Base-by-base conservation (phyloP, 2,113 vertebrate species). In the Lathamus discolor region DNA sequence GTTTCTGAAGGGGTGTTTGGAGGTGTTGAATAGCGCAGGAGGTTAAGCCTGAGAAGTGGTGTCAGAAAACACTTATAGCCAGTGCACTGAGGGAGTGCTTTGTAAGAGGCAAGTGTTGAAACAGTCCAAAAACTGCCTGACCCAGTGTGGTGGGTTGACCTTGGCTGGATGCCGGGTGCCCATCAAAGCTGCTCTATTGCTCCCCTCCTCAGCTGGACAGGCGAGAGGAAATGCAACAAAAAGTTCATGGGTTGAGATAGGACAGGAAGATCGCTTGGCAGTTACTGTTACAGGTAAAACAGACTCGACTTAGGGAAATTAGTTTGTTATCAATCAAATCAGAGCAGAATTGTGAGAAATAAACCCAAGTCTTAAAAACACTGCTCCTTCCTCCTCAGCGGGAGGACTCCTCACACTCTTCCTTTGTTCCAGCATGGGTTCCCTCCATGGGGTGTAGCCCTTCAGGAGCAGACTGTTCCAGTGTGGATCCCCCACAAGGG, bases 231-330 rank as follows among this genome's bases (percentile, higher is more conserved):
- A 73, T 9, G 11, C 1, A 49, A 17, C 5, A 4, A 12, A 73
- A 80, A 29, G 44, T 20, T 27, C 8, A 25, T 41, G 25, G 16
- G 13, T 49, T 43, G 55, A 35, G n/a, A 11, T 46, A 54, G 20
- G 61, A 35, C 41, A 28, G 15, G 10, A 29, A 13, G 18, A 48
- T 63, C 18, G 8, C 28, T 79, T 29, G 28, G 24, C 18, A n/a
- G 2, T 64, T 29, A n/a, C 15, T 1, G 0, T 46, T 19, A 54
- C 3, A 7, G 15, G 24, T 13, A 79, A 64, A n/a, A 8, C 24
- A 72, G n/a, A 13, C 41, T 80, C 7, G 39, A 27, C 28, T 52
- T 33, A 11, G 39, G 51, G 33, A 61, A 46, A 46, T 52, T 16
- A 37, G 9, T 43, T 61, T 44, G 13, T 75, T 52, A n/a, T 25